Percentiles rank a stretch among this genome's conserved stretches.
Conservation (phyloP, 2,113 vertebrate species). For the Melanostigma gelatinosum region DNA sequence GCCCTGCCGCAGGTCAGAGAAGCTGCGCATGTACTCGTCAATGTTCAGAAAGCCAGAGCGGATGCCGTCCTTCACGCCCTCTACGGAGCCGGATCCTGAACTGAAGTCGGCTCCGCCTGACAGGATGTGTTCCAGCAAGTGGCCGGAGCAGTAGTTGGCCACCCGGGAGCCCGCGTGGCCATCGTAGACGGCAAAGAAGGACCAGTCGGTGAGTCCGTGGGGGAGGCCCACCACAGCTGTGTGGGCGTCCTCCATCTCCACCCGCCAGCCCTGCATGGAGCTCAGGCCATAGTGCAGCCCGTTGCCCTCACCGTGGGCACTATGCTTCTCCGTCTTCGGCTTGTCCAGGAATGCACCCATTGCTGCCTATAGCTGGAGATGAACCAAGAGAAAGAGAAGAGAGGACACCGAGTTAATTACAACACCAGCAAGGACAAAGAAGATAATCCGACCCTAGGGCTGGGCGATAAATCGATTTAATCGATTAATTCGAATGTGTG, state of each 20-base stretch:
- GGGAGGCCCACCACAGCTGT: constrained; percentile 97
- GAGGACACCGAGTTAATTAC: not conserved
- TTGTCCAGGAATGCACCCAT: constrained; percentile 99
- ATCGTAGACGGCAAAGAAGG: constrained; percentile 98
- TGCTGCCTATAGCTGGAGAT: constrained; percentile 84
- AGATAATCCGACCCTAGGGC: not conserved
- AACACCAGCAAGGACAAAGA: not conserved
- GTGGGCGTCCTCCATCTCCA: constrained; percentile 99
- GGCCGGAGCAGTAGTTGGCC: constrained; percentile 97
- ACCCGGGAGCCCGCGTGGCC: constrained; percentile 98
- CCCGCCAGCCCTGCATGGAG: constrained; percentile 99
- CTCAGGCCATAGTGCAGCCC: constrained; percentile 95
- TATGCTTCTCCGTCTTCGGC: constrained; percentile 99
- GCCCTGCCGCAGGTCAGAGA: constrained; percentile 96
- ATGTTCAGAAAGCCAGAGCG: constrained; percentile 99
- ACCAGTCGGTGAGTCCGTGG: constrained; percentile 96
- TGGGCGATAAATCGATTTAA: too few relatives aligned
- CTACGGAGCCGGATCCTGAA: constrained; percentile 88
- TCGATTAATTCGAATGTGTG: too few relatives aligned
- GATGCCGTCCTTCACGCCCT: constrained; percentile 97
- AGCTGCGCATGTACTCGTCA: constrained; percentile 99
- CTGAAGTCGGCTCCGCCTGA: constrained; percentile 93
- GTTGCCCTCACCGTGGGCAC: constrained; percentile 95
- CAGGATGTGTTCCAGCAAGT: constrained; percentile 96
- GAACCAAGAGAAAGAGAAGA: constrained; percentile 4